phyloP scores from a whole-genome alignment of 2,113 vertebrate genomes.

The Muntiacus muntjak region DNA sequence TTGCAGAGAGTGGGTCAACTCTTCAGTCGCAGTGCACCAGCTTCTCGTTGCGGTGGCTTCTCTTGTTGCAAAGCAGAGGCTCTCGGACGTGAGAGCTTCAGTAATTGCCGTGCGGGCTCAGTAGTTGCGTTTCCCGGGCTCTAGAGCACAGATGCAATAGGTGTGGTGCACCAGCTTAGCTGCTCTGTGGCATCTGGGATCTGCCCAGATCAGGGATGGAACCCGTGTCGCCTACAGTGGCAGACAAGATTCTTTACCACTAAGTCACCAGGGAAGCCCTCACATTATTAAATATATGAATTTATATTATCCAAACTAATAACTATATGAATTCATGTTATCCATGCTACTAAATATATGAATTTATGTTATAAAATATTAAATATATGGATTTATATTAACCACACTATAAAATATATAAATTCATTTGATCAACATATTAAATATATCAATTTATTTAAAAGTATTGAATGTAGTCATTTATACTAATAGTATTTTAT shows the following conservation, averaged over 20 bases:
- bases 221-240: fast-evolving
- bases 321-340: background rate
- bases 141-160: background rate
- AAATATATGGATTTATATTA: background rate
- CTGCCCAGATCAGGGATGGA: background rate
- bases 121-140: background rate
- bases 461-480: background rate
- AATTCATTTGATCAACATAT: background rate
- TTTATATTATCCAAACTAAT: background rate
- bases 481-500: background rate
- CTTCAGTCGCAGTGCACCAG: fast-evolving
- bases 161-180: background rate
- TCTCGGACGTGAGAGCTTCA: background rate
- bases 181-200: background rate
- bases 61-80: background rate
- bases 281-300: background rate
- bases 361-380: background rate
- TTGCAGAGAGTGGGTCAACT: background rate
- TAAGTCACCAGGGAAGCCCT: background rate
- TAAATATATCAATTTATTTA: background rate
- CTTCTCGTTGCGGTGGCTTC: background rate
- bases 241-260: background rate
- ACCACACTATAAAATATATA: background rate
- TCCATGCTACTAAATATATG: background rate
- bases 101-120: background rate